These are phyloP conservation scores for Sebastes jordani DNA, from an alignment of 2,797 vertebrate species.

Conservation along the genomic window DNA sequence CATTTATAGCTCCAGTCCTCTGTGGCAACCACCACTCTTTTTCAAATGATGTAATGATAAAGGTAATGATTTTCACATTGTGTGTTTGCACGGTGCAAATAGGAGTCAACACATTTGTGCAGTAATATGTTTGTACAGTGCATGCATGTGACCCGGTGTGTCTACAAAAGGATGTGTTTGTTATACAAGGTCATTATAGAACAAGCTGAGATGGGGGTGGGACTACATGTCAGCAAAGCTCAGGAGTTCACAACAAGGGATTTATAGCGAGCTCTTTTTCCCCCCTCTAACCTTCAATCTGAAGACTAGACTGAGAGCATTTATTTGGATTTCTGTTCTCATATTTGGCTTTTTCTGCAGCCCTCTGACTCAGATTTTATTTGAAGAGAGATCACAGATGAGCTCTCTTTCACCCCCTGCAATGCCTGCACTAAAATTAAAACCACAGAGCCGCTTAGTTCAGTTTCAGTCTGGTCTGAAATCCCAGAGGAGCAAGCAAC, in stretches of 20 bases:
- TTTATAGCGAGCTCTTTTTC: neutral
- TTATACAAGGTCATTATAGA: slow-evolving; percentile 30
- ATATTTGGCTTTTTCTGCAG: slow-evolving; percentile 8
- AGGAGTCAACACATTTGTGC: slow-evolving; percentile 1
- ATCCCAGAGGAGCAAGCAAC: slow-evolving; percentile 36
- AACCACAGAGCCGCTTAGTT: slow-evolving; percentile 55
- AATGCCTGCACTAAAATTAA: slow-evolving; percentile 55
- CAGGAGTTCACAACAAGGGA: slow-evolving; percentile 27
- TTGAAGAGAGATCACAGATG: slow-evolving; percentile 31
- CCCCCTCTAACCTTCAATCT: slow-evolving; percentile 1
- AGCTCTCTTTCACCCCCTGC: slow-evolving; percentile 12
- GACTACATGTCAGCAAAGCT: slow-evolving; percentile 7
- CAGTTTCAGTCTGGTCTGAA: slow-evolving; percentile 51
- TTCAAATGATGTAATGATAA: slow-evolving; percentile 1
- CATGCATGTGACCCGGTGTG: neutral
- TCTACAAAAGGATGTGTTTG: neutral
- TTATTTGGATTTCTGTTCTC: slow-evolving; percentile 22
- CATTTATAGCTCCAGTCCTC: slow-evolving; percentile 39
- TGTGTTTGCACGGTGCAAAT: slow-evolving; percentile 1
- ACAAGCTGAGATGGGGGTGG: neutral
- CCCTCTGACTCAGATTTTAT: slow-evolving; percentile 28
- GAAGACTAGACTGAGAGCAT: slow-evolving; percentile 14
- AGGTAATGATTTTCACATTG: slow-evolving; percentile 14
- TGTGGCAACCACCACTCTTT: neutral
- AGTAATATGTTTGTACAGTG: slow-evolving; percentile 9